Evolutionary conservation across 2,888 invertebrate genomes (phyloP), one percentile per base, ranked within the genome.

Genomic region (Drosophila paranaensis): DNA sequence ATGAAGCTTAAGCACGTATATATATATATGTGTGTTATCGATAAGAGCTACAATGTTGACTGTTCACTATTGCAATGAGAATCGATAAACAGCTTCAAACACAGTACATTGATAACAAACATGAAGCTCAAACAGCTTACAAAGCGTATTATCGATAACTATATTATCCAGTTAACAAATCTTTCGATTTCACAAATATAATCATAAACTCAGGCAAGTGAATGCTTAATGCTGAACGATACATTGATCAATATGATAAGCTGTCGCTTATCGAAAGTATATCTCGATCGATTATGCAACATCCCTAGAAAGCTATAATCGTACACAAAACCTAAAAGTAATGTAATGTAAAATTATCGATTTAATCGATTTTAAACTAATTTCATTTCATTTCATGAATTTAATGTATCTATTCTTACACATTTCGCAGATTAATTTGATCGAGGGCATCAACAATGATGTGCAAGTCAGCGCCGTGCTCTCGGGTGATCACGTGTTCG

Each of bases 381-480:
- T 6, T 48, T 16, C 1, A 4, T 20, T 35, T 6, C 3, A 6
- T 8, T 11, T 20, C 16, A 20, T n/a, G 1, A 27, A 13, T 35
- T 20, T 4, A 42, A 43, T n/a, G 20, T 14, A 1, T 16, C 10
- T 40, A 6, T 33, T 43, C 2, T 16, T 39, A 2, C 10, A 13
- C 16, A 33, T 56, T 75, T 70, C 33, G 56, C 93, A 97, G 95
- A 94, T 98, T 89, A 96, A 96, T 92, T 94, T 99, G 78, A 96
- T 98, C 88, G 97, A 97, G 93, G 97, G 97, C 55, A 96, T 98
- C 60, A 97, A 97, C 92, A 97, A 98, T 91, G 99, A 99, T 93
- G 97, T 98, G 33, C 95, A 96, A 74, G 95, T 99, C 87, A 97
- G 97, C 91, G 96, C 97, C 86, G 95, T 98, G 90, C 95, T 97